These are phyloP conservation scores for Lates japonicus DNA, from an alignment of 2,797 vertebrate species.

Conservation along the genomic window DNA sequence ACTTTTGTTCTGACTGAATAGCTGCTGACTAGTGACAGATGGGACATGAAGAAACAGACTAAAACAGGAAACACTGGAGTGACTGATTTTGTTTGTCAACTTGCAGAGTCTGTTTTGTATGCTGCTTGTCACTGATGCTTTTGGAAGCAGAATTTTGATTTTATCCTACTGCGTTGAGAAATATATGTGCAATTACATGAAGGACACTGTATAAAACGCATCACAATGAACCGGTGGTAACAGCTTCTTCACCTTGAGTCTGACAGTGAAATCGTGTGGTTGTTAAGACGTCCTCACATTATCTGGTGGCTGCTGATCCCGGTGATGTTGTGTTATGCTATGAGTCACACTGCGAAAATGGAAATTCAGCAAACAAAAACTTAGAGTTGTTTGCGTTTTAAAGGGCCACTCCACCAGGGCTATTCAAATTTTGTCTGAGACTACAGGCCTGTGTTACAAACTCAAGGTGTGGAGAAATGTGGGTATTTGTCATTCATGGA, in stretches of 20 bases:
- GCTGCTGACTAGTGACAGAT: conserved; percentile 60
- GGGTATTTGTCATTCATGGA: not conserved
- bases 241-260: conserved; percentile 49
- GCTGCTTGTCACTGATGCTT: not conserved
- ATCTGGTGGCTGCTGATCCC: conserved; percentile 5
- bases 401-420: not conserved
- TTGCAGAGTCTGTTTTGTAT: conserved; percentile 15
- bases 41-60: conserved; percentile 40
- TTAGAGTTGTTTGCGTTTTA: not conserved
- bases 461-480: not conserved
- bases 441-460: not conserved
- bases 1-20: conserved; percentile 72
- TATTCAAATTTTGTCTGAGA: not conserved
- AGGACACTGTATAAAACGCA: conserved; percentile 28
- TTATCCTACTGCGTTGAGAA: conserved; percentile 32
- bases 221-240: conserved; percentile 23
- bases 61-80: conserved; percentile 21
- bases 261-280: not conserved
- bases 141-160: conserved; percentile 1
- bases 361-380: not conserved
- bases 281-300: conserved; percentile 1
- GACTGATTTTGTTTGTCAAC: conserved; percentile 44
- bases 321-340: not conserved
- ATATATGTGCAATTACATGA: conserved; percentile 19
- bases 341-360: conserved; percentile 15